Base-by-base conservation (phyloP, 2,113 vertebrate species). In the Brienomyrus brachyistius region DNA sequence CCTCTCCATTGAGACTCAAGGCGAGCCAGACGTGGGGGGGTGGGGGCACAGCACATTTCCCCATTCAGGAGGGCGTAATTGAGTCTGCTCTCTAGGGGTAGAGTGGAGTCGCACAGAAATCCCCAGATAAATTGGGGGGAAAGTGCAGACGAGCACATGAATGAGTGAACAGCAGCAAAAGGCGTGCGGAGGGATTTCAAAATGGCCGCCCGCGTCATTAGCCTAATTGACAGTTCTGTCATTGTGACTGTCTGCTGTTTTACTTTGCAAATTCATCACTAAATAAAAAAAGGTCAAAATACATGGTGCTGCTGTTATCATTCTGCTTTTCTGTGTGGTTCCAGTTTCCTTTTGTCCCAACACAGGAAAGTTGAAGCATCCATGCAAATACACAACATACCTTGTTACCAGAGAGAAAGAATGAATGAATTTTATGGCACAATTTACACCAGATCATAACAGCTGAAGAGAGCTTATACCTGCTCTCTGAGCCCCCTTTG, bases 21-120 rank as follows among this genome's bases (percentile, higher is more conserved):
- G 84, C 23, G 7, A 48, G 9, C 17, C 92, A 95, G 94, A 93
- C 91, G 91, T 89, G 90, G 93, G 94, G 93, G 94, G 94, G 94
- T 19, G 54, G 54, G 54, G 54, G 54, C 54, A 56, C 54, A 56
- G 19, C 90, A 91, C 91, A 93, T 95, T 94, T 93, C 94, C 92
- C 91, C 90, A 91, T 92, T 94, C 91, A 92, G 91, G 89, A 94
- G 93, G 92, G 92, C 91, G 3, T 91, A 92, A 95, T 96, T 95
- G 94, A 95, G 91, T 91, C 92, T 92, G 93, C 90, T 93, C 91
- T 93, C 92, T 91, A 91, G 93, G 90, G 86, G 89, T 70, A 91
- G 92, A 91, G 89, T 88, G 74, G 88, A 47, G 62, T 40, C 48
- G 52, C 70, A 82, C 48, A 51, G 27, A 35, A 86, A 54, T 31